Evolutionary conservation across 1,140 invertebrate species (phyloP).

Genomic region (Nymphalis io): DNA sequence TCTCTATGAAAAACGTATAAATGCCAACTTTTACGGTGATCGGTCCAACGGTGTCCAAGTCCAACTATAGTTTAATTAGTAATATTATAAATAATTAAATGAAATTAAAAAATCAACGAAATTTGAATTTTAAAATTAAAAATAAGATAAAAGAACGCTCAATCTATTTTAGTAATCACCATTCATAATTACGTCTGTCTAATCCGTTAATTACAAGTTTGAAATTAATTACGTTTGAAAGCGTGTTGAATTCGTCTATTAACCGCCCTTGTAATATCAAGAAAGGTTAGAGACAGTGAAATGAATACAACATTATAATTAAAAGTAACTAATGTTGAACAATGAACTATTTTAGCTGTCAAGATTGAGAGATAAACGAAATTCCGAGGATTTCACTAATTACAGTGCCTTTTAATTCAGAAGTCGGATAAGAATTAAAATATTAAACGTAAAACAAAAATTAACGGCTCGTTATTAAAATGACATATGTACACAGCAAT

Average conservation of each 20-base stretch:
- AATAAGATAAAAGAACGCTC: constrained; percentile 6
- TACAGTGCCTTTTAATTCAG: constrained; percentile 27
- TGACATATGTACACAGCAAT: no score
- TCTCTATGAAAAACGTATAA: no score
- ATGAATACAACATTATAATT: constrained; percentile 31
- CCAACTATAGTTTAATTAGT: no score
- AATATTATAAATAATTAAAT: no score
- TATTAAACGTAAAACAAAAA: background rate
- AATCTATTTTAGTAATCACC: constrained; percentile 28
- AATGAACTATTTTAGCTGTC: constrained; percentile 29
- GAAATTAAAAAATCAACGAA: no score
- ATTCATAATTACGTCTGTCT: constrained; percentile 28
- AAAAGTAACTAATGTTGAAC: constrained; percentile 23
- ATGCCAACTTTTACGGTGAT: no score
- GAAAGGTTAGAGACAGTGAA: constrained; percentile 23
- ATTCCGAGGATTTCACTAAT: constrained; percentile 24
- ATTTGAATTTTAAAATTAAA: constrained; percentile 18
- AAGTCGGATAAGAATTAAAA: constrained; percentile 8
- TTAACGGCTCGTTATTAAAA: no score
- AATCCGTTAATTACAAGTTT: constrained; percentile 32
- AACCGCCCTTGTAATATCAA: constrained; percentile 28
- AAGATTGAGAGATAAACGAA: constrained; percentile 28
- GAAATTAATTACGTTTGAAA: constrained; percentile 33
- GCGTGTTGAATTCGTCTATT: constrained; percentile 32
- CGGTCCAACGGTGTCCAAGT: no score